phyloP scores from a whole-genome alignment of 2,113 vertebrate genomes.

The Aegotheles bennettii region DNA sequence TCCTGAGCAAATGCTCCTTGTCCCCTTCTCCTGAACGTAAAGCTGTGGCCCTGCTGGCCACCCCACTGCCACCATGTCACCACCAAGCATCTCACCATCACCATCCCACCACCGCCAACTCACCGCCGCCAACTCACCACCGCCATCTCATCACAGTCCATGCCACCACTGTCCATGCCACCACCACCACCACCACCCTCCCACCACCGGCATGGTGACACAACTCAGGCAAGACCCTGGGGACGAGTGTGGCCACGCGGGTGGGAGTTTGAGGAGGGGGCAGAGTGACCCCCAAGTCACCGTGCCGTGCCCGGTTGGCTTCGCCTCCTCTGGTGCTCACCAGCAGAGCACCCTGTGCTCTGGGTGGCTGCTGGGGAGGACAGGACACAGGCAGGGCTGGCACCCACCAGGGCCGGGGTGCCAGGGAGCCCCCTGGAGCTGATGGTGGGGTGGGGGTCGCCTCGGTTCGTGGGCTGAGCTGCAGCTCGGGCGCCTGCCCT shows the following conservation, averaged over 20 bases:
- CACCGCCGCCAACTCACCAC: no score
- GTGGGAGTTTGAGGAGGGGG: background rate
- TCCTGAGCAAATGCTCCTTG: background rate
- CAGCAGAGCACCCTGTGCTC: accelerated
- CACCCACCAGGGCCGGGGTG: background rate
- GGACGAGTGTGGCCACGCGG: accelerated
- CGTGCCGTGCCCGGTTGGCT: background rate
- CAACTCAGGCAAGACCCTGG: background rate
- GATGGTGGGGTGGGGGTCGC: no score
- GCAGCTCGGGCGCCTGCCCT: background rate
- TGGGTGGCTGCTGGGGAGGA: no score
- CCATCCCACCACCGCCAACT: no score
- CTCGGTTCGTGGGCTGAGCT: background rate
- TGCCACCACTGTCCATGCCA: background rate
- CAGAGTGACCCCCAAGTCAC: background rate
- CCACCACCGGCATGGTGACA: background rate
- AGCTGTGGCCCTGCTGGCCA: background rate
- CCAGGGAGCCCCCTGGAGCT: background rate
- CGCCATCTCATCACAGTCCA: no score
- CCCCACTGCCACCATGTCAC: background rate
- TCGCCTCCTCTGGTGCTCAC: background rate
- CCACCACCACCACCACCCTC: no score
- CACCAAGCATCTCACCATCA: no score
- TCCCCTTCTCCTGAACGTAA: background rate
- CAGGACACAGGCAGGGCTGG: background rate